Conservation (phyloP, 2,888 invertebrate species). For the Hybos culiciformis region DNA sequence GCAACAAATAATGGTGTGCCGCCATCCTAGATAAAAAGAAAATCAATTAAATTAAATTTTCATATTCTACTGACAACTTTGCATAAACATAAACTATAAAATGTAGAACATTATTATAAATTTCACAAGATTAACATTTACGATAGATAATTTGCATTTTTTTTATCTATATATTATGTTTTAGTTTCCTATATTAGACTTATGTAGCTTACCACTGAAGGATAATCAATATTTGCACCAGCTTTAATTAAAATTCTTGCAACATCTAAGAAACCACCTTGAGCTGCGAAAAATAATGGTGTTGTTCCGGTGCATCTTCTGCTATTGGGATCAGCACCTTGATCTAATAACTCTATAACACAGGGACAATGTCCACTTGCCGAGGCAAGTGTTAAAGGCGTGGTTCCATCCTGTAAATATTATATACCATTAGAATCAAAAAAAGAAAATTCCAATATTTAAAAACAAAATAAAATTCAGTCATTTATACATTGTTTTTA, state of each 20-base stretch:
- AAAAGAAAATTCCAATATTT: not conserved
- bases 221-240: conserved; percentile 63
- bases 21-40: conserved; percentile 70
- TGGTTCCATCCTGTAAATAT: conserved; percentile 74
- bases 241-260: conserved; percentile 63
- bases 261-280: conserved; percentile 79
- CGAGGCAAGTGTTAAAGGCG: conserved; percentile 80
- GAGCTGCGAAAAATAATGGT: conserved; percentile 86
- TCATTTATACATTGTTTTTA: not conserved
- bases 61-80: too few relatives aligned
- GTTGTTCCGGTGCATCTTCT: conserved; percentile 84
- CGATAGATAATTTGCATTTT: too few relatives aligned
- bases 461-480: not conserved
- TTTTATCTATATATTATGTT: too few relatives aligned
- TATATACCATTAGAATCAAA: not conserved
- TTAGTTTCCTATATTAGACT: too few relatives aligned
- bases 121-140: not conserved
- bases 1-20: conserved; percentile 86
- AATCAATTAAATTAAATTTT: not conserved
- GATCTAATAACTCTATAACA: conserved; percentile 71
- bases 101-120: not conserved
- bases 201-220: conserved; percentile 51
- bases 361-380: conserved; percentile 84
- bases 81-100: not conserved
- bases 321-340: conserved; percentile 81